Evolutionary conservation across 2,888 invertebrate genomes (phyloP).

Genomic region (Callinectes sapidus): DNA sequence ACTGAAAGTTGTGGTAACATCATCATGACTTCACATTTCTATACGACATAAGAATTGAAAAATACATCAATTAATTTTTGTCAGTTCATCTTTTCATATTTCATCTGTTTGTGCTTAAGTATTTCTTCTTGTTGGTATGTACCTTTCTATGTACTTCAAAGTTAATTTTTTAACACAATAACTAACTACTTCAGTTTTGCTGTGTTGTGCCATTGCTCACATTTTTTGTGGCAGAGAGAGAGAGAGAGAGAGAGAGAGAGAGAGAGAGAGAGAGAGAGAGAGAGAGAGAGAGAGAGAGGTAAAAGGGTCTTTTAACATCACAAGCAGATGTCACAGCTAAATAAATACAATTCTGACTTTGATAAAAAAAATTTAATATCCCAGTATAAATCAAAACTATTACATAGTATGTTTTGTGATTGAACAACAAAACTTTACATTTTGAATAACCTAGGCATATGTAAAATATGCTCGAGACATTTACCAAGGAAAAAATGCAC

Average conservation of each 20-base stretch:
- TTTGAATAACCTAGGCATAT: neutral
- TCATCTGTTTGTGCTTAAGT: too few species aligned
- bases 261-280: constrained; percentile 6
- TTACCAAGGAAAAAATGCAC: neutral
- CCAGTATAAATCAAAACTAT: neutral
- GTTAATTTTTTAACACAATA: too few species aligned
- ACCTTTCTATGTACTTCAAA: too few species aligned
- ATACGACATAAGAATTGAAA: too few species aligned
- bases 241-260: constrained; percentile 13
- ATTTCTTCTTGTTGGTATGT: too few species aligned
- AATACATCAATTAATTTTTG: too few species aligned
- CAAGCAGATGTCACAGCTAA: neutral
- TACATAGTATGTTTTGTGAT: neutral
- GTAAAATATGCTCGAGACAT: neutral
- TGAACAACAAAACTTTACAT: neutral
- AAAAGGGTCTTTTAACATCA: neutral
- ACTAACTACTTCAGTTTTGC: too few species aligned
- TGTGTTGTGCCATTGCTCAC: too few species aligned
- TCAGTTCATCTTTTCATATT: too few species aligned
- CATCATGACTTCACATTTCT: too few species aligned
- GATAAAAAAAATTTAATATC: neutral
- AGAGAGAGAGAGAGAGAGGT: neutral
- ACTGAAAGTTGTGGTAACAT: too few species aligned
- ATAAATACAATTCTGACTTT: neutral
- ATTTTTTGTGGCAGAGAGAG: too few species aligned